Base-by-base conservation (phyloP, 2,113 vertebrate species). In the Cavia aperea region DNA sequence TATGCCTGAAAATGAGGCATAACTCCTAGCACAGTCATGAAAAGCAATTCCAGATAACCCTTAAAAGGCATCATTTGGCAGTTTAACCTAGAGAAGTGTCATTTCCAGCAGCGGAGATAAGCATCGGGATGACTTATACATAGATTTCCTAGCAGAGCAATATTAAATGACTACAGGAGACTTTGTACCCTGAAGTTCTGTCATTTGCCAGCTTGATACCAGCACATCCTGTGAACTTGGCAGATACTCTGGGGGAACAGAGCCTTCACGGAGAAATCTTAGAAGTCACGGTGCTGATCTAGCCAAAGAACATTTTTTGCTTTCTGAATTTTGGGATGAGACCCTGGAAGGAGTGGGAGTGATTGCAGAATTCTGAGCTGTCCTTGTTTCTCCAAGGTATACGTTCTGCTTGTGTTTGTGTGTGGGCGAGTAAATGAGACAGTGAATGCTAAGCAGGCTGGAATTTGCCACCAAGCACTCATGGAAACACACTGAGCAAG, bases 241-340 rank as follows among this genome's bases (percentile, higher is more conserved):
- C 33, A 62, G 8, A 58, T 46, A 63, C 12, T 54, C 11, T 39
- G 49, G 7, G 46, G 26, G 21, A 73, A 83, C 11, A 43, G 4
- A 8, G 36, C 54, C 33, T 94, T 77, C 26, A 60, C 24, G 73
- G 51, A 68, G 73, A 63, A 78, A 85, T 11, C 33, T 51, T 31
- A 81, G 87, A 85, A 70, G 8, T 46, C 13, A 79, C 15, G 43
- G 26, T 56, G 21, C 33, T 87, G 5, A n/a, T 68, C 5, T 85
- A 33, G 24, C 5, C 8, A 65, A 90, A 83, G 29, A 36, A 92
- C 1, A 18, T 31, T 72, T 70, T 88, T 39, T n/a, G 1, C 23
- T 87, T 93, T 89, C 93, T 23, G n/a, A 26, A 33, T 89, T 84
- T 54, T 72, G 54, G 24, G 29, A 82, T 73, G 54, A 86, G 73